These are phyloP conservation scores for Chrysolina americana DNA, from an alignment of 2,888 invertebrate genomes.

Conservation along the genomic window DNA sequence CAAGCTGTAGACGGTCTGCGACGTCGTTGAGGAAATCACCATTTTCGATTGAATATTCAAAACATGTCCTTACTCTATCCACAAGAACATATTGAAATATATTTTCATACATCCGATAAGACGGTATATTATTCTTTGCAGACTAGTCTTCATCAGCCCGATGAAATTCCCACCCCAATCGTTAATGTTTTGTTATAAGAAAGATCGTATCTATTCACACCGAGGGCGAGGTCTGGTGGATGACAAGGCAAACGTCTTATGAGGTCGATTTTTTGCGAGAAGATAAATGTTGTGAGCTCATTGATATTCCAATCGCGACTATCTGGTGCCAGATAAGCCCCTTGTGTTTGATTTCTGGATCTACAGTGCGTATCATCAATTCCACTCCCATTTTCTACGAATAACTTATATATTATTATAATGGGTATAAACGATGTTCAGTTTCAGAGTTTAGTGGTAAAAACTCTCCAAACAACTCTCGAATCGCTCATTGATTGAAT, in stretches of 20 bases:
- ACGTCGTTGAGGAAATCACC: no score
- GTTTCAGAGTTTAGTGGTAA: no score
- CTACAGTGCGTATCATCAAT: not conserved
- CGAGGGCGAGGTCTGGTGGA: conserved; percentile 7
- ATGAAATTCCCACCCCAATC: not conserved
- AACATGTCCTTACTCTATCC: no score
- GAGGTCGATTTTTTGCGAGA: conserved; percentile 32
- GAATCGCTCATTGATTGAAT: no score
- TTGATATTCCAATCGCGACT: conserved; percentile 30
- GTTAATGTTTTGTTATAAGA: conserved; percentile 8
- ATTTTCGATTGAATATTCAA: no score
- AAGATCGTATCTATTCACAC: conserved; percentile 22
- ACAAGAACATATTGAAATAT: no score
- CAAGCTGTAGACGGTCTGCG: no score
- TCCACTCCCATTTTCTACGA: not conserved
- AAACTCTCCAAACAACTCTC: no score
- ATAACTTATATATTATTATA: no score
- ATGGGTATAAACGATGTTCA: no score
- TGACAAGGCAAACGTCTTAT: conserved; percentile 28
- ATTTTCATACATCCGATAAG: no score
- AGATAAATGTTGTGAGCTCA: conserved; percentile 29
- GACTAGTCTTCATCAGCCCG: not conserved
- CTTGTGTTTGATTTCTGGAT: not conserved
- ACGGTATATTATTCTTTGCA: not conserved
- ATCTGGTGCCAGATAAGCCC: conserved; percentile 22